These are phyloP conservation scores for Phymatocera aterrima DNA, from an alignment of 2,888 invertebrate genomes.

Conservation along the genomic window DNA sequence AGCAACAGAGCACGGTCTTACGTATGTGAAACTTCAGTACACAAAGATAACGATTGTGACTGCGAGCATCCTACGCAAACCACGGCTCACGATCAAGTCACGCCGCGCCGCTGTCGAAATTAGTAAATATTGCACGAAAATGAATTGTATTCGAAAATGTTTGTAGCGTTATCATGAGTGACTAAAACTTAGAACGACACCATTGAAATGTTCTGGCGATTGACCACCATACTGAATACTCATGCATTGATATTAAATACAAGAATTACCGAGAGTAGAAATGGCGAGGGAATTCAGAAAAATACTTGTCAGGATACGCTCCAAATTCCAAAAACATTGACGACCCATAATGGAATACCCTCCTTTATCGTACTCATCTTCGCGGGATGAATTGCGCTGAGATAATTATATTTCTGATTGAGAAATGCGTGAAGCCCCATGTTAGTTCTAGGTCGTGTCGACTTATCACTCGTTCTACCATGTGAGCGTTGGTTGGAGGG, in stretches of 20 bases:
- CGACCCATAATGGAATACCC: too few species aligned
- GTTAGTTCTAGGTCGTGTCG: neutral
- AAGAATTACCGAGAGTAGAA: too few species aligned
- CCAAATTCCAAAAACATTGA: too few species aligned
- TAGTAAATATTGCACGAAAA: neutral
- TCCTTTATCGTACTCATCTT: too few species aligned
- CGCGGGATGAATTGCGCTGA: too few species aligned
- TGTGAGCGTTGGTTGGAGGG: neutral
- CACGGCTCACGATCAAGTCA: neutral
- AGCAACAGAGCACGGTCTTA: neutral
- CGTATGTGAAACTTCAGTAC: conserved; percentile 3
- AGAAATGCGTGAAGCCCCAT: too few species aligned
- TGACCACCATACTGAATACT: too few species aligned
- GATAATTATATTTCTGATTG: too few species aligned
- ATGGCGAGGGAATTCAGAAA: too few species aligned
- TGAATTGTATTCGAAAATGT: neutral
- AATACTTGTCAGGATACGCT: too few species aligned
- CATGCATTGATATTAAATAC: too few species aligned
- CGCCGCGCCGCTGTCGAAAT: neutral
- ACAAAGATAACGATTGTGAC: neutral
- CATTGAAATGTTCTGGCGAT: neutral
- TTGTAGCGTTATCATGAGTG: neutral
- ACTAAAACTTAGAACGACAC: neutral
- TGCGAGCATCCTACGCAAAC: neutral
- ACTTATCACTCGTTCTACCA: neutral